phyloP scores from a whole-genome alignment of 2,113 vertebrate genomes.

The Pseudorectes ferrugineus region DNA sequence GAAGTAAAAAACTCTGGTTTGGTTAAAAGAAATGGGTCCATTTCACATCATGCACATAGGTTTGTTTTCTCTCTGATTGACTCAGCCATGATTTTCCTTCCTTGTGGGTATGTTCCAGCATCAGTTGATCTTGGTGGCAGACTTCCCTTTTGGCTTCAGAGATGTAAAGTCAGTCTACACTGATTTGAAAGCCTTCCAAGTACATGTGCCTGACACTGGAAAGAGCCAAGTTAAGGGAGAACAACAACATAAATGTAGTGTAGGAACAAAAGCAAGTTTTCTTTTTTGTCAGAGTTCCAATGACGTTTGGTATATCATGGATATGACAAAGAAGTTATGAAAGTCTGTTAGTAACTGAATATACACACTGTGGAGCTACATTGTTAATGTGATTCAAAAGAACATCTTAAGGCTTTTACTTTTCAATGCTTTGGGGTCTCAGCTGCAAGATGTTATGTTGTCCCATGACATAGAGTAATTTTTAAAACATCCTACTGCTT shows the following conservation, averaged over 20 bases:
- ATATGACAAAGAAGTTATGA: neutral
- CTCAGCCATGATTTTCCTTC: neutral
- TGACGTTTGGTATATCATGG: neutral
- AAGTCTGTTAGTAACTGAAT: neutral
- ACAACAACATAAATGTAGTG: neutral
- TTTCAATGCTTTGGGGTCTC: neutral
- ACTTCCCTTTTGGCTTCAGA: conserved; percentile 6
- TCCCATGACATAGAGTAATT: neutral
- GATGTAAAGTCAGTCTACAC: neutral
- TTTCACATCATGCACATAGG: neutral
- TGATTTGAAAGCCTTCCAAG: conserved; percentile 11
- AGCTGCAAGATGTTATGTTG: neutral
- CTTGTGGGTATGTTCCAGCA: neutral
- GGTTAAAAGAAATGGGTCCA: neutral
- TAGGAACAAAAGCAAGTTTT: neutral
- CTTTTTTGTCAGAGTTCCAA: neutral
- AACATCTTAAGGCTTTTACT: neutral
- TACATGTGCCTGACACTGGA: neutral
- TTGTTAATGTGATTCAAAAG: neutral
- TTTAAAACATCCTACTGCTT: neutral
- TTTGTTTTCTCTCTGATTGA: neutral
- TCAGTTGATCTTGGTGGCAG: conserved; percentile 1
- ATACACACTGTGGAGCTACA: neutral
- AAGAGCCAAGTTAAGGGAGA: neutral
- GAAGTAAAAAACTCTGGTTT: neutral